These are phyloP conservation scores for Chrysolina haemoptera DNA, from an alignment of 2,888 invertebrate genomes.

Conservation along the genomic window DNA sequence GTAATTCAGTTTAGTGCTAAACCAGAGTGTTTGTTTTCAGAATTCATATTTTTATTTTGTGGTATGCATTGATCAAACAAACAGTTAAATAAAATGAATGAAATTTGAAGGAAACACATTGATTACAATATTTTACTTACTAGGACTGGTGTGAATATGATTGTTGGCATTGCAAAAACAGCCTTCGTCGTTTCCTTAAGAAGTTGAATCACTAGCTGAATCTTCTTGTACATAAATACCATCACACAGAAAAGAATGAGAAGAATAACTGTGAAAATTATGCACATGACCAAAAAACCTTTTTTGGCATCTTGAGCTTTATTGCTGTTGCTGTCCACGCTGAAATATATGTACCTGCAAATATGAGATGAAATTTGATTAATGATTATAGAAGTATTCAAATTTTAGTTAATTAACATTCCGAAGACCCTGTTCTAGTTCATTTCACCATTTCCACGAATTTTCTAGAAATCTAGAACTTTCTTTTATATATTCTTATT, in stretches of 20 bases:
- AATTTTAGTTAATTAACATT: not conserved
- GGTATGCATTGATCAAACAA: too few species aligned
- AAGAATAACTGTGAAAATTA: conserved; percentile 47
- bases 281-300: conserved; percentile 28
- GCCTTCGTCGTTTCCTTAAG: conserved; percentile 75
- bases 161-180: conserved; percentile 71
- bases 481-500: too few species aligned
- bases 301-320: not conserved
- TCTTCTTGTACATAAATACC: conserved; percentile 61
- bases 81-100: not conserved
- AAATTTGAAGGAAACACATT: not conserved
- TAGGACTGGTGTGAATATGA: conserved; percentile 72
- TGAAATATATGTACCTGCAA: conserved; percentile 39
- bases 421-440: too few species aligned
- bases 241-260: conserved; percentile 44
- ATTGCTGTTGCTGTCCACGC: not conserved
- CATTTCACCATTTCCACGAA: too few species aligned
- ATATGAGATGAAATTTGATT: conserved; percentile 1
- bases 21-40: too few species aligned
- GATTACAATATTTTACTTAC: conserved; percentile 65
- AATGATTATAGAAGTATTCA: not conserved
- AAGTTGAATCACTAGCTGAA: conserved; percentile 72
- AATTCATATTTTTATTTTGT: too few species aligned
- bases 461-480: too few species aligned
- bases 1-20: too few species aligned